Percentiles rank a stretch among this genome's conserved stretches.
These are phyloP conservation scores for Argyrosomus regius DNA, from an alignment of 2,797 vertebrate genomes.

Conservation along the genomic window DNA sequence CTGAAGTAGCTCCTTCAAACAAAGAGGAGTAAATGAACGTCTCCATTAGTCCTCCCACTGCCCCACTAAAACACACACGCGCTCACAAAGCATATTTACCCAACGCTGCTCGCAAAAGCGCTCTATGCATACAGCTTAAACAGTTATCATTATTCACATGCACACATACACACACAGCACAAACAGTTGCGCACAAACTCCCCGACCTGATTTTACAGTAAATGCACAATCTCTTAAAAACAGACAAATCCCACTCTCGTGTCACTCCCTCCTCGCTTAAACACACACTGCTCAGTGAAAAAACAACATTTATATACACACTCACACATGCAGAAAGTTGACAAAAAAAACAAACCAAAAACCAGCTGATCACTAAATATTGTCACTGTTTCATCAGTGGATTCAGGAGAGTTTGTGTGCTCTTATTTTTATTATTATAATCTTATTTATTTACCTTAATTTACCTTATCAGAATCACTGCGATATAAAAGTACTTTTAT, in stretches of 20 bases:
- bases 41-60: constrained; percentile 88
- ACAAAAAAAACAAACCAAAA: constrained; percentile 55
- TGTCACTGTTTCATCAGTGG: constrained; percentile 77
- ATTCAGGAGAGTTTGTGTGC: constrained; percentile 1
- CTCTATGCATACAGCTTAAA: constrained; percentile 32
- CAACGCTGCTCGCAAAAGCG: constrained; percentile 48
- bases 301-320: constrained; percentile 35
- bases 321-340: constrained; percentile 14
- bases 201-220: constrained; percentile 23
- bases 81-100: constrained; percentile 65
- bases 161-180: neutral
- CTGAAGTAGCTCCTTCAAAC: constrained; percentile 93
- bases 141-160: constrained; percentile 42
- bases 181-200: constrained; percentile 1
- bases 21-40: constrained; percentile 91
- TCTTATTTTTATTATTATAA: constrained; percentile 1
- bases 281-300: constrained; percentile 41
- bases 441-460: neutral
- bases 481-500: neutral
- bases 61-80: constrained; percentile 83
- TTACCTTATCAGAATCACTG: neutral
- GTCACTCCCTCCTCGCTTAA: constrained; percentile 43
- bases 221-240: constrained; percentile 47
- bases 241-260: constrained; percentile 39
- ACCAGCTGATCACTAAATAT: constrained; percentile 79